Evolutionary conservation across 2,888 invertebrate species (phyloP).

Genomic region (Embidobia sp.): DNA sequence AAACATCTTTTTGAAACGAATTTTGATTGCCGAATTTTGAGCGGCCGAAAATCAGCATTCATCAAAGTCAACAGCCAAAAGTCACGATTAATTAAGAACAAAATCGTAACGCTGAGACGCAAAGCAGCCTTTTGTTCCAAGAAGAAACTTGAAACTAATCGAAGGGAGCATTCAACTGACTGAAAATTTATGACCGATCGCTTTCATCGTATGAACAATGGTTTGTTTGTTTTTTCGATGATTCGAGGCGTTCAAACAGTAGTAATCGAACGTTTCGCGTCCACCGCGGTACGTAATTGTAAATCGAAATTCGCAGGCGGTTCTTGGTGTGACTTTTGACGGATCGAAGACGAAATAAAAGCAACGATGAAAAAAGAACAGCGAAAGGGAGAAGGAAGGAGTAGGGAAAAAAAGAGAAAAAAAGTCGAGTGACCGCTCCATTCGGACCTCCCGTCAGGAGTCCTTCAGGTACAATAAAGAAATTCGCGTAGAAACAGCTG

Average conservation of each 20-base stretch:
- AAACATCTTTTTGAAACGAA: not conserved
- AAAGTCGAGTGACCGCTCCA: slow-evolving; percentile 55
- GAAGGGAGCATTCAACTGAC: slow-evolving; percentile 40
- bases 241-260: slow-evolving; percentile 16
- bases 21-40: not conserved
- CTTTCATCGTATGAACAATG: slow-evolving; percentile 58
- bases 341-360: slow-evolving; percentile 41
- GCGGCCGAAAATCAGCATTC: not conserved
- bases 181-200: slow-evolving; percentile 61
- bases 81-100: slow-evolving; percentile 46
- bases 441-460: slow-evolving; percentile 73
- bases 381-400: not conserved
- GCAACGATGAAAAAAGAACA: slow-evolving; percentile 3
- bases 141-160: slow-evolving; percentile 51
- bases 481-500: slow-evolving; percentile 57
- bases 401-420: not conserved
- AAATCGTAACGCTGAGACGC: slow-evolving; percentile 24
- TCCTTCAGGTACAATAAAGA: slow-evolving; percentile 69
- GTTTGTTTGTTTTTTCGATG: slow-evolving; percentile 49
- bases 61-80: slow-evolving; percentile 24
- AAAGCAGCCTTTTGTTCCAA: slow-evolving; percentile 46
- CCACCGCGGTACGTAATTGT: not conserved
- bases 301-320: slow-evolving; percentile 7
- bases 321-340: slow-evolving; percentile 21
- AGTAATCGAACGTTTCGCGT: slow-evolving; percentile 20